Base-by-base conservation (phyloP, 2,797 vertebrate species). In the Chromobotia macracanthus region DNA sequence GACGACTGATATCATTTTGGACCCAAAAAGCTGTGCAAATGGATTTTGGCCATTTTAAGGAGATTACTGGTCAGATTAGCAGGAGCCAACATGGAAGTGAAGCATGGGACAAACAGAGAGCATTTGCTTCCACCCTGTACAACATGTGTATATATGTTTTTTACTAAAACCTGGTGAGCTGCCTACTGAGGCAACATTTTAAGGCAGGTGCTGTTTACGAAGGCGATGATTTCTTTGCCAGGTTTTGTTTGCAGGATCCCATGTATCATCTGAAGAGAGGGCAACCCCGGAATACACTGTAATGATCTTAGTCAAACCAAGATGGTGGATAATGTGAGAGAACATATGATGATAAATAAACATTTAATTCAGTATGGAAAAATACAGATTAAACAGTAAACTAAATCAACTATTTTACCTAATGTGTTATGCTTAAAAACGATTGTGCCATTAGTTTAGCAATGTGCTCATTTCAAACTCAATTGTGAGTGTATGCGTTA, bases 61-160 rank as follows among this genome's bases (percentile, higher is more conserved):
- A 91, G 90, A 92, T 91, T 90, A 90, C 65, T 89, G 89, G 65
- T 81, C 80, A 90, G 89, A 92, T 91, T 89, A 92, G 84, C 87
- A 87, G 79, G 80, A 51, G 58, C 66, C 84, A 86, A 83, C 71
- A 63, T 68, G 79, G 82, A 82, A 81, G 82, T 82, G 80, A 64
- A 79, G 85, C 83, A 82, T 84, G 85, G 81, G 46, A 83, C 81
- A 84, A 64, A 84, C 87, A 85, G 82, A 86, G 75, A 80, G 77
- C 75, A 75, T 35, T 44, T 68, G 51, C 18, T 51, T 75, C 18
- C 25, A 77, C n/a, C n/a, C 31, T 25, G 0, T 12, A 71, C 55
- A 67, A 25, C 48, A 50, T 56, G 38, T 50, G n/a, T 58, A 31
- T 44, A 44, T 41, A 21, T 18, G n/a, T n/a, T 44, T 1, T 15